Percentiles rank a stretch among this genome's conserved stretches.
Evolutionary conservation across 2,888 invertebrate species (phyloP).

Genomic region (Uloborus plumipes): DNA sequence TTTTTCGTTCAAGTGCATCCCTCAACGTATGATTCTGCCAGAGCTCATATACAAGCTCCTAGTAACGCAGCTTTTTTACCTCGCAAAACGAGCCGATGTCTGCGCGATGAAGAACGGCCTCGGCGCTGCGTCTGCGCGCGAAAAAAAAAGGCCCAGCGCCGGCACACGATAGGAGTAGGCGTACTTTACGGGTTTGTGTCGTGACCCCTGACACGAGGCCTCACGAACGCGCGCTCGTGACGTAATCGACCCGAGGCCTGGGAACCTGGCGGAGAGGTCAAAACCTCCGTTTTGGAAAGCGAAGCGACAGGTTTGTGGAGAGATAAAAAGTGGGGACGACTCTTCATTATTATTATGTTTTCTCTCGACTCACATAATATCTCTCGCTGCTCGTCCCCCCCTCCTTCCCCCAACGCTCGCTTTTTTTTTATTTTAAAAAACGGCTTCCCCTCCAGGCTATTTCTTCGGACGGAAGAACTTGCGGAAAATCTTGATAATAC

Average conservation of each 20-base stretch:
- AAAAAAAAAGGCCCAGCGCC: background rate
- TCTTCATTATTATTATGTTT: slow-evolving; percentile 34
- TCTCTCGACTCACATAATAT: slow-evolving; percentile 34
- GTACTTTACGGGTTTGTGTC: slow-evolving; percentile 63
- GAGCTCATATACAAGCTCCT: too few species aligned
- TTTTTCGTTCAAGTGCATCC: too few species aligned
- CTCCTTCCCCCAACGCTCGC: slow-evolving; percentile 10
- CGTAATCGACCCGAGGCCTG: slow-evolving; percentile 61
- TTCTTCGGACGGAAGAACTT: slow-evolving; percentile 13
- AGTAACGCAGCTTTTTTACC: too few species aligned
- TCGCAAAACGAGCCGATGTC: too few species aligned
- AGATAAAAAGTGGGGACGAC: slow-evolving; percentile 19
- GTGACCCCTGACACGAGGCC: slow-evolving; percentile 33
- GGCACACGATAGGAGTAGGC: slow-evolving; percentile 43
- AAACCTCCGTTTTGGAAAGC: slow-evolving; percentile 32
- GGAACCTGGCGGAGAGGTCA: slow-evolving; percentile 54
- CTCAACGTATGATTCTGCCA: too few species aligned
- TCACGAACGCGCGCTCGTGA: slow-evolving; percentile 56
- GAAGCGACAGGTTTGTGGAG: slow-evolving; percentile 48
- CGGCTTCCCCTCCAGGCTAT: background rate
- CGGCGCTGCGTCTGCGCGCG: too few species aligned
- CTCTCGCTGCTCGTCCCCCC: slow-evolving; percentile 8
- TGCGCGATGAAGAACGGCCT: too few species aligned
- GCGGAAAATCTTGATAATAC: slow-evolving; percentile 57
- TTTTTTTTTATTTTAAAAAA: slow-evolving; percentile 5